Conservation (phyloP, 1,140 invertebrate genomes). For the Scaptomyza hsui region DNA sequence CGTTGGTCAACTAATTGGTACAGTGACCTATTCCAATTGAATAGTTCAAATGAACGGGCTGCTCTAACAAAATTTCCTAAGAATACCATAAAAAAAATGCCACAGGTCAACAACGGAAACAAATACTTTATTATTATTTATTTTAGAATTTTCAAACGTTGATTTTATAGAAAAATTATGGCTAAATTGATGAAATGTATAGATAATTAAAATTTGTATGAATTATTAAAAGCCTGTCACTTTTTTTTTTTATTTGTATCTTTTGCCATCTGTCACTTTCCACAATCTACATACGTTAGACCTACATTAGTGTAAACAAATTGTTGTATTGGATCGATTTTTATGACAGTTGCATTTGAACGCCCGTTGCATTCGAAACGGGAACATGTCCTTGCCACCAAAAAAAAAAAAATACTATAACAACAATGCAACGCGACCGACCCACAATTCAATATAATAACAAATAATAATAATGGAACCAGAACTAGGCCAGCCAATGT, state of each 20-base stretch:
- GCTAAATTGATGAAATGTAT: too few relatives aligned
- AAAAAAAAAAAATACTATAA: slow-evolving; percentile 5
- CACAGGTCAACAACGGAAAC: slow-evolving; percentile 13
- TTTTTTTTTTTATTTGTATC: neutral
- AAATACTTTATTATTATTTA: slow-evolving; percentile 1
- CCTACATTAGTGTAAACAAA: neutral
- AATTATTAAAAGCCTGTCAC: neutral
- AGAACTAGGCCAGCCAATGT: slow-evolving; percentile 59
- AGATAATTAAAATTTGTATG: too few relatives aligned
- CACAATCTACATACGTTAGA: neutral
- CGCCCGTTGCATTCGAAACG: slow-evolving; percentile 27
- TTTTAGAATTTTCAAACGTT: too few relatives aligned
- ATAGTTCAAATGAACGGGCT: slow-evolving; percentile 57
- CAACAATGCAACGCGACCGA: slow-evolving; percentile 1
- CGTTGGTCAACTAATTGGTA: slow-evolving; percentile 54
- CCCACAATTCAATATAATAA: slow-evolving; percentile 58
- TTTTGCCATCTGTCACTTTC: neutral
- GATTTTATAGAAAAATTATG: too few relatives aligned
- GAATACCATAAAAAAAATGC: slow-evolving; percentile 4
- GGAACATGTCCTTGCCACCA: slow-evolving; percentile 56
- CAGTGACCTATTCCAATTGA: slow-evolving; percentile 64
- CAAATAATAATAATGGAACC: slow-evolving; percentile 64
- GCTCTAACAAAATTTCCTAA: slow-evolving; percentile 12
- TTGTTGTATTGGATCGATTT: slow-evolving; percentile 27
- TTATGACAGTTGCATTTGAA: slow-evolving; percentile 22